phyloP scores from a whole-genome alignment of 1,140 invertebrate genomes.

The Drosophila nikananu region DNA sequence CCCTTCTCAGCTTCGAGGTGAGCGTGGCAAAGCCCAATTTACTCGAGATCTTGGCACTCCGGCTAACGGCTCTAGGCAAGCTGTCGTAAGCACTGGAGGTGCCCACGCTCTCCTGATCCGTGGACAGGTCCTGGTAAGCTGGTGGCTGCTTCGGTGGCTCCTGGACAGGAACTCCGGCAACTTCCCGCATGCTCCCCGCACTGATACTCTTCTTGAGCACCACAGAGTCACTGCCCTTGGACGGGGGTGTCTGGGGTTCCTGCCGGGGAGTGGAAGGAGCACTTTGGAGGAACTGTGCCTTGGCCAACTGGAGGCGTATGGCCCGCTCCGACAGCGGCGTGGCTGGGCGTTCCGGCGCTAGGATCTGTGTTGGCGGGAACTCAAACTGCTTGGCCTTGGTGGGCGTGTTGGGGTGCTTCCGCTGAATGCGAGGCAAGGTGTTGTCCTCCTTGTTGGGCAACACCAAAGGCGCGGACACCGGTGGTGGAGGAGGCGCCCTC shows the following conservation, averaged over 20 bases:
- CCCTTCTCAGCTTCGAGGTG: constrained; percentile 87
- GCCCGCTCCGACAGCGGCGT: constrained; percentile 86
- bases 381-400: constrained; percentile 77
- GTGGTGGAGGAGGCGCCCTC: constrained; percentile 16
- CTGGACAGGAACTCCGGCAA: constrained; percentile 14
- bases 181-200: constrained; percentile 88
- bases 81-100: constrained; percentile 72
- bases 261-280: constrained; percentile 65
- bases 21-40: constrained; percentile 88
- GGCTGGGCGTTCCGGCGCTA: constrained; percentile 47
- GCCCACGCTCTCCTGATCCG: constrained; percentile 76
- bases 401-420: constrained; percentile 66
- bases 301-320: constrained; percentile 87
- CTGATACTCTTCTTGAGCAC: constrained; percentile 88
- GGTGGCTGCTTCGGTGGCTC: constrained; percentile 25
- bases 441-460: constrained; percentile 70
- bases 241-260: constrained; percentile 46
- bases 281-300: constrained; percentile 87
- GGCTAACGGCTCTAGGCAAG: constrained; percentile 68
- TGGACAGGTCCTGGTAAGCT: constrained; percentile 34
- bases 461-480: constrained; percentile 12
- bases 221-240: background rate
- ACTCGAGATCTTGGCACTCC: constrained; percentile 74
- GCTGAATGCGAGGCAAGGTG: constrained; percentile 69
- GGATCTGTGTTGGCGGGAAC: constrained; percentile 53